Evolutionary conservation across 2,888 invertebrate species (phyloP).

Genomic region (Cheilosia vulpina): DNA sequence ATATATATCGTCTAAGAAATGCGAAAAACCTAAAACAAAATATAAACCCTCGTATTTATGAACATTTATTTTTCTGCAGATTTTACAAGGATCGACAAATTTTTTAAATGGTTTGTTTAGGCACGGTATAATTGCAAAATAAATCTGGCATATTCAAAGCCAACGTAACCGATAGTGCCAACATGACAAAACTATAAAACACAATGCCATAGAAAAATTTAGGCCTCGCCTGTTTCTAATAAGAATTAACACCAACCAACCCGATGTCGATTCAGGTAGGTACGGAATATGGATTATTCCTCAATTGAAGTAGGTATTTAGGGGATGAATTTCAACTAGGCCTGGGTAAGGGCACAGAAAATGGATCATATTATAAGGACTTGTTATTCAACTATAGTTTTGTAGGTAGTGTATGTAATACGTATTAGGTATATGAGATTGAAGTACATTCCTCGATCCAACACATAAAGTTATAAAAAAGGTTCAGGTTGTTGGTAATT

Average conservation of each 20-base stretch:
- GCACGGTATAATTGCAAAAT: not conserved
- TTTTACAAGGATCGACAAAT: no score
- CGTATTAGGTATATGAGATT: no score
- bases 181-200: not conserved
- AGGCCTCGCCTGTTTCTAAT: slow-evolving; percentile 67
- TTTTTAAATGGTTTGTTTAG: no score
- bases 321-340: slow-evolving; percentile 31
- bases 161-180: slow-evolving; percentile 5
- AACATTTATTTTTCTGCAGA: no score
- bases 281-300: not conserved
- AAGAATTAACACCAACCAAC: slow-evolving; percentile 54
- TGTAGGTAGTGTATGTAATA: no score
- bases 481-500: no score
- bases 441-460: no score
- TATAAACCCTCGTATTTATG: no score
- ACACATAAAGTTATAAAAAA: no score
- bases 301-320: not conserved
- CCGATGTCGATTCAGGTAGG: slow-evolving; percentile 43
- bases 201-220: not conserved
- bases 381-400: not conserved
- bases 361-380: not conserved
- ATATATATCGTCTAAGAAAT: no score
- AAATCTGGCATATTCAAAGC: not conserved
- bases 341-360: not conserved
- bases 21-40: no score